Evolutionary conservation across 92 coral and sea anemone species (phyloP).

Genomic region (Scolanthus callimorphus): DNA sequence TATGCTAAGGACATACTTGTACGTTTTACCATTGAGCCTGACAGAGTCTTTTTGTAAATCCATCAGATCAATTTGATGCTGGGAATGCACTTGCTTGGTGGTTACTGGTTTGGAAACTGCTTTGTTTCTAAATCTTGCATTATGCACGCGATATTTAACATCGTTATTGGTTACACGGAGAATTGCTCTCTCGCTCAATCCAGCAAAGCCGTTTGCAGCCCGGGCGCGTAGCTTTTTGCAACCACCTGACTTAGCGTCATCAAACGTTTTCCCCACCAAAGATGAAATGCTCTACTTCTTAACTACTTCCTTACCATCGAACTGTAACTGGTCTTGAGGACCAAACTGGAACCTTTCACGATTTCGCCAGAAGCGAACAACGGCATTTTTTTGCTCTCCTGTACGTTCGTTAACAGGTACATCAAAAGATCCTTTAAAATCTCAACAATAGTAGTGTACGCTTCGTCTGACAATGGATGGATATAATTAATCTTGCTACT

Average conservation of each 20-base stretch:
- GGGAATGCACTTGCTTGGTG: constrained; percentile 26
- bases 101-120: constrained; percentile 27
- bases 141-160: constrained; percentile 23
- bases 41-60: constrained; percentile 30
- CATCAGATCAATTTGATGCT: constrained; percentile 45
- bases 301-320: not conserved
- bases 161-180: constrained; percentile 14
- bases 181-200: constrained; percentile 17
- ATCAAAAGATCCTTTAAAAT: too few relatives aligned
- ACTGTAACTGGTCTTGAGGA: too few relatives aligned
- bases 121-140: constrained; percentile 28
- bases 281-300: not conserved
- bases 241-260: not conserved
- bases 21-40: constrained; percentile 1
- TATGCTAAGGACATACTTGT: constrained; percentile 28
- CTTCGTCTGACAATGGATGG: too few relatives aligned
- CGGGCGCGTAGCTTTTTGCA: not conserved
- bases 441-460: too few relatives aligned
- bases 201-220: constrained; percentile 3
- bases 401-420: too few relatives aligned
- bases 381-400: too few relatives aligned
- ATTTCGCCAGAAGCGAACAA: too few relatives aligned
- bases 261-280: not conserved
- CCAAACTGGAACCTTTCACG: too few relatives aligned
- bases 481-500: too few relatives aligned